Evolutionary conservation across 2,888 invertebrate species (phyloP).

Genomic region (Nebria brevicollis): DNA sequence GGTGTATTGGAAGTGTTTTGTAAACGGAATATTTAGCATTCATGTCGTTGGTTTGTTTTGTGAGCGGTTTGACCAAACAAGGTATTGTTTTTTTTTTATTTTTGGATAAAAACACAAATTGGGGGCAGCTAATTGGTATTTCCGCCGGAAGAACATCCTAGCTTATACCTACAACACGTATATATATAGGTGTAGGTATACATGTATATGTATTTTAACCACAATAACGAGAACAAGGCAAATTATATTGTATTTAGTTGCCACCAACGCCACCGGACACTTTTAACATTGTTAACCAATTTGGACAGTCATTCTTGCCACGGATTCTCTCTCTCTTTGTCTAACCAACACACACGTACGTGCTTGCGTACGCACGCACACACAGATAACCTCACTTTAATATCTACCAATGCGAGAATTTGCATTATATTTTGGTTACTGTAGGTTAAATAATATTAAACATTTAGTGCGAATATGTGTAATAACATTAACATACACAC

Average conservation of each 20-base stretch:
- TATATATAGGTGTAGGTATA: slow-evolving; percentile 50
- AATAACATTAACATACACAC: too few species aligned
- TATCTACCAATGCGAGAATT: not conserved
- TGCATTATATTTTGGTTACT: too few species aligned
- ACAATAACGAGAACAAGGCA: slow-evolving; percentile 45
- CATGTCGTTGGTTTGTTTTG: slow-evolving; percentile 15
- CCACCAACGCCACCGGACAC: not conserved
- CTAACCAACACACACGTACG: not conserved
- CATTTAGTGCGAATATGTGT: too few species aligned
- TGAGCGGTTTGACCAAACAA: slow-evolving; percentile 4
- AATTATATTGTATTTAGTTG: slow-evolving; percentile 2
- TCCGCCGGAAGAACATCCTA: slow-evolving; percentile 54
- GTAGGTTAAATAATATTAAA: too few species aligned
- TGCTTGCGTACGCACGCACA: not conserved
- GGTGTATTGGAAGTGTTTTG: not conserved
- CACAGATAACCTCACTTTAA: not conserved
- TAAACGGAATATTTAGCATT: slow-evolving; percentile 7
- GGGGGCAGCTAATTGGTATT: slow-evolving; percentile 55
- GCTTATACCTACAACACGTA: slow-evolving; percentile 48
- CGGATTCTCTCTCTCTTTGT: not conserved
- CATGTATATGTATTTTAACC: slow-evolving; percentile 50
- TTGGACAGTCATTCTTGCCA: slow-evolving; percentile 54
- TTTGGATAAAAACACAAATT: slow-evolving; percentile 51
- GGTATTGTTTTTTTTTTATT: not conserved
- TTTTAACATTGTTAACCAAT: slow-evolving; percentile 38